Percentiles rank a stretch among this genome's conserved stretches.
Conservation (phyloP, 2,113 vertebrate genomes). For the Motacilla tschutschensis region DNA sequence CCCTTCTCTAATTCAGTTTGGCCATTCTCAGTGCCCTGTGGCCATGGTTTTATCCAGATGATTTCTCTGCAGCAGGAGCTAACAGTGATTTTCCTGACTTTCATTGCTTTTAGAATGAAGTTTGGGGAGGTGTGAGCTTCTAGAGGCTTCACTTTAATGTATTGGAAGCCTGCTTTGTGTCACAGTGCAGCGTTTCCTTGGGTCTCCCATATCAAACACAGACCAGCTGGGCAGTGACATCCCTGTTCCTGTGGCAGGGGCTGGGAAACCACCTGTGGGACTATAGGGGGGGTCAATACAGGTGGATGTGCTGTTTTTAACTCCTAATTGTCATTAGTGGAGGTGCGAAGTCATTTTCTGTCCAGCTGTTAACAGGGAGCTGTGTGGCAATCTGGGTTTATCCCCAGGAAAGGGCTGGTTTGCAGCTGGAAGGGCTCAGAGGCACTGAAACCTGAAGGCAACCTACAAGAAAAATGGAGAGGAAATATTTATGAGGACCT, state of each 20-base stretch:
- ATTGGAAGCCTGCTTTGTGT: not conserved
- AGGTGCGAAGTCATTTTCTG: not conserved
- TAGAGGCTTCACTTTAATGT: not conserved
- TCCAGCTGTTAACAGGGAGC: not conserved
- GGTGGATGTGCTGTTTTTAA: not conserved
- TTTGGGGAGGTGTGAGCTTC: not conserved
- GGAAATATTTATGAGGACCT: not conserved
- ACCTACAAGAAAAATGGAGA: not conserved
- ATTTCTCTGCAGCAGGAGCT: not conserved
- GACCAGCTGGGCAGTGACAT: not conserved
- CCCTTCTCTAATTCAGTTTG: not conserved
- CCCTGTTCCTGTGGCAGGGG: not conserved
- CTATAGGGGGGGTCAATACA: accelerated
- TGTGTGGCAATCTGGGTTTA: not conserved
- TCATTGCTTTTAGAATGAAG: not conserved
- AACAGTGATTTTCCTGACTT: not conserved
- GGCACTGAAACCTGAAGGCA: not conserved
- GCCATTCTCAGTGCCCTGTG: not conserved
- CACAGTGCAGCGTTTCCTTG: not conserved
- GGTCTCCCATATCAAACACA: not conserved
- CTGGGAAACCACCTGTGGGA: accelerated
- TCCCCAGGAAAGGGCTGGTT: not conserved
- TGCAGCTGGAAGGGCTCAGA: not conserved
- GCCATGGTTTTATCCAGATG: not conserved
- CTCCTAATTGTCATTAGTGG: not conserved